Evolutionary conservation across 2,888 invertebrate genomes (phyloP).

Genomic region (Drosophila cognata): DNA sequence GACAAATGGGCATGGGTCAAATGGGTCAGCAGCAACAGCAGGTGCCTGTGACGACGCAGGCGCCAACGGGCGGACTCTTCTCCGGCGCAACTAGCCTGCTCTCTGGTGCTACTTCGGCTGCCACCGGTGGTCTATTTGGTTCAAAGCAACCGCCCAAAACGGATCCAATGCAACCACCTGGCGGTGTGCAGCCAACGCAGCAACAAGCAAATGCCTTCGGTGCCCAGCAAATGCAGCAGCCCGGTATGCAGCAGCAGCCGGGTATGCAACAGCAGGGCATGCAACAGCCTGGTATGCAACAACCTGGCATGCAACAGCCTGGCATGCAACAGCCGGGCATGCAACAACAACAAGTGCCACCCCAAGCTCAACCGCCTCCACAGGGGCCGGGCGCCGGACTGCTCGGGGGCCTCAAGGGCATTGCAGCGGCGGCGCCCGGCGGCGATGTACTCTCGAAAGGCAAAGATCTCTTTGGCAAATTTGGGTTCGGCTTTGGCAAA

Average conservation of each 20-base stretch:
- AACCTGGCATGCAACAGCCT: conserved; percentile 51
- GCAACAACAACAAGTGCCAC: conserved; percentile 85
- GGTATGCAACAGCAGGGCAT: conserved; percentile 59
- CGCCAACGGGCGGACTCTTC: conserved; percentile 84
- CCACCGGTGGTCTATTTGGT: conserved; percentile 85
- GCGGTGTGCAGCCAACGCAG: conserved; percentile 84
- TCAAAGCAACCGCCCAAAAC: conserved; percentile 85
- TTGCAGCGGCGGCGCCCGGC: conserved; percentile 93
- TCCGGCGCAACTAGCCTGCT: conserved; percentile 85
- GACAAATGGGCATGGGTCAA: conserved; percentile 69
- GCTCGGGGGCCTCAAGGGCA: conserved; percentile 95
- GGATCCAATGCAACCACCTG: conserved; percentile 86
- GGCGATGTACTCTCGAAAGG: conserved; percentile 96
- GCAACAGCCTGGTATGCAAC: conserved; percentile 72
- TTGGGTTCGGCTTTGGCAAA: conserved; percentile 95
- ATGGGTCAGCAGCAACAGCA: conserved; percentile 82
- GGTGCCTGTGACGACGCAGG: conserved; percentile 83
- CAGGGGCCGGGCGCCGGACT: conserved; percentile 91
- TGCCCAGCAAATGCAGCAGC: conserved; percentile 81
- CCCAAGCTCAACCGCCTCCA: conserved; percentile 84
- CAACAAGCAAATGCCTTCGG: conserved; percentile 83
- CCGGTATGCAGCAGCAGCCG: conserved; percentile 44
- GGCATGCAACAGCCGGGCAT: conserved; percentile 57
- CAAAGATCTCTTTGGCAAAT: conserved; percentile 92
- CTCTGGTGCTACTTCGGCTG: conserved; percentile 85